A percentile compares a stretch with the other conserved stretches of the same genome.
phyloP scores from a whole-genome alignment of 2,113 vertebrate species.

The Thermophis baileyi region DNA sequence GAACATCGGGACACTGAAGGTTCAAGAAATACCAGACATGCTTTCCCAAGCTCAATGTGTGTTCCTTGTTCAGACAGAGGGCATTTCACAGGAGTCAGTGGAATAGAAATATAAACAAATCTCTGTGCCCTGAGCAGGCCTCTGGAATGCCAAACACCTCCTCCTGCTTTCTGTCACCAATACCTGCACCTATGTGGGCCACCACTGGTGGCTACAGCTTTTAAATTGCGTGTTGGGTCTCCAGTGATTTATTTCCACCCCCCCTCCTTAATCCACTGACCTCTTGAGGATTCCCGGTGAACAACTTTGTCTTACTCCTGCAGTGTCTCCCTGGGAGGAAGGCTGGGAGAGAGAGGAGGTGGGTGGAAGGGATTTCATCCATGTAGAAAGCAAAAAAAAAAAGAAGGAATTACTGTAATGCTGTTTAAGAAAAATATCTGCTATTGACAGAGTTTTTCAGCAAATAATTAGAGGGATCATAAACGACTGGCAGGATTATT shows the following conservation, averaged over 20 bases:
- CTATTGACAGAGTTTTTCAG: slow-evolving; percentile 11
- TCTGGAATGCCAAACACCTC: slow-evolving; percentile 63
- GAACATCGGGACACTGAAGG: neutral
- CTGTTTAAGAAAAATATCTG: slow-evolving; percentile 29
- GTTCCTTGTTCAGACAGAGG: slow-evolving; percentile 59
- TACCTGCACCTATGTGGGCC: slow-evolving; percentile 61
- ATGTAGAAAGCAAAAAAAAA: slow-evolving; percentile 12
- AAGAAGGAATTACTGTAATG: slow-evolving; percentile 13
- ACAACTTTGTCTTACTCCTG: neutral
- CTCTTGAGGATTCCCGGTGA: slow-evolving; percentile 56
- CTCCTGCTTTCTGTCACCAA: slow-evolving; percentile 62
- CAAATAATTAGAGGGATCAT: slow-evolving; percentile 35
- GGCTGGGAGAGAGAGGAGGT: neutral
- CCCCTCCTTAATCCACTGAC: slow-evolving; percentile 52
- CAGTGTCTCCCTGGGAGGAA: slow-evolving; percentile 2
- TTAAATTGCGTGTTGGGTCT: slow-evolving; percentile 53
- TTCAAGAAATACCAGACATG: slow-evolving; percentile 56
- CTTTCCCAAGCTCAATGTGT: slow-evolving; percentile 50
- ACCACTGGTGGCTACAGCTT: slow-evolving; percentile 60
- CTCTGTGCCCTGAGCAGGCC: slow-evolving; percentile 26
- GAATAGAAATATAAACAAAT: slow-evolving; percentile 70
- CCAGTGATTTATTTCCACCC: slow-evolving; percentile 56
- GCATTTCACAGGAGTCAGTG: slow-evolving; percentile 61
- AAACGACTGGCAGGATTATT: slow-evolving; percentile 24
- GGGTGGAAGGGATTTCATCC: neutral